These are phyloP conservation scores for Pterocles orientalis DNA, from an alignment of 2,113 vertebrate species.

Conservation along the genomic window DNA sequence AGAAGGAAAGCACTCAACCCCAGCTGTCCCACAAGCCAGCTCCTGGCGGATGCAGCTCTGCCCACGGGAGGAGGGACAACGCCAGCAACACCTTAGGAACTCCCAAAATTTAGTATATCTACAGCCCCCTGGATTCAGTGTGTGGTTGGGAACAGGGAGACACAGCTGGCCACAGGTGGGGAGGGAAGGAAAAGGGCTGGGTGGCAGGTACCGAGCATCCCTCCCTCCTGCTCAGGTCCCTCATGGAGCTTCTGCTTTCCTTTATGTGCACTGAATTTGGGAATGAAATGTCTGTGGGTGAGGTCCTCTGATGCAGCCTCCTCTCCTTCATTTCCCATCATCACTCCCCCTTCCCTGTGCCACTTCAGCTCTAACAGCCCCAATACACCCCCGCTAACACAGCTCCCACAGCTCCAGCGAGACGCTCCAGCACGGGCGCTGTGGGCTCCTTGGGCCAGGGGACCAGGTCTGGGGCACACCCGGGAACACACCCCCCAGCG, in stretches of 20 bases:
- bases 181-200: neutral
- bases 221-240: neutral
- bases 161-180: neutral
- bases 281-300: neutral
- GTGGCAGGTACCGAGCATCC: neutral
- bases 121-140: neutral
- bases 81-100: neutral
- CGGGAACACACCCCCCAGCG: neutral
- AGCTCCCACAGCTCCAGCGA: accelerated
- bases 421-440: neutral
- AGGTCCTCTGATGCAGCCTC: neutral
- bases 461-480: neutral
- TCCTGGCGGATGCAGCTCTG: neutral
- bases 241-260: neutral
- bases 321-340: neutral
- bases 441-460: neutral
- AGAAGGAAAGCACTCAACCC: neutral
- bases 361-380: neutral
- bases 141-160: neutral
- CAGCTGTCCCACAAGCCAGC: neutral
- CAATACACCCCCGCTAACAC: accelerated
- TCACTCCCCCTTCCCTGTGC: neutral
- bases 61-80: neutral
- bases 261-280: neutral
- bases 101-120: accelerated